A percentile compares a stretch with the other conserved stretches of the same genome.
Conservation (phyloP, 2,888 invertebrate genomes). For the Tetrapedia diversipes region DNA sequence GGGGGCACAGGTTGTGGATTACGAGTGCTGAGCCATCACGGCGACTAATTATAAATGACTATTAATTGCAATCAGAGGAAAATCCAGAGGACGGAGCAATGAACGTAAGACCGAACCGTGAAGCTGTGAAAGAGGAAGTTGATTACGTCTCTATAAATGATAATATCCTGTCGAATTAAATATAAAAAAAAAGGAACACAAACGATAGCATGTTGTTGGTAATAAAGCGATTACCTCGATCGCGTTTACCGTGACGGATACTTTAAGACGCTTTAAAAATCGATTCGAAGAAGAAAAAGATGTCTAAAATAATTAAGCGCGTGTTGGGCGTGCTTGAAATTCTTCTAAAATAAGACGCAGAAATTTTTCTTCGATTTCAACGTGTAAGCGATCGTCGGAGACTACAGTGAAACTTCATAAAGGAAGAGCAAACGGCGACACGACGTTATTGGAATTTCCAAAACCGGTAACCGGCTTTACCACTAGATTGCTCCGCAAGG, state of each 20-base stretch:
- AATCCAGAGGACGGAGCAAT: conserved; percentile 40
- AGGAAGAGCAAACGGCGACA: conserved; percentile 59
- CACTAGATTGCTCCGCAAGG: conserved; percentile 82
- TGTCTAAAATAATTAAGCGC: not conserved
- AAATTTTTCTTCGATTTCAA: conserved; percentile 14
- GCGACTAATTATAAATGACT: conserved; percentile 69
- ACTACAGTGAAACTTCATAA: conserved; percentile 48
- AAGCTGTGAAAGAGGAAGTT: conserved; percentile 45
- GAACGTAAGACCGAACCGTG: conserved; percentile 44
- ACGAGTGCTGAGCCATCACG: conserved; percentile 60
- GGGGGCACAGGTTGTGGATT: conserved; percentile 58
- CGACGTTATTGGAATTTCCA: conserved; percentile 75
- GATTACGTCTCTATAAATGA: conserved; percentile 46
- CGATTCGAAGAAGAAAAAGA: no score
- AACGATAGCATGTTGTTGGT: not conserved
- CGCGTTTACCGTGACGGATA: no score
- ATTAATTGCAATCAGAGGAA: conserved; percentile 72
- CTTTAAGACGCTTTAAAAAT: no score
- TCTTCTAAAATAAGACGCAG: not conserved
- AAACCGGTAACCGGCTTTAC: conserved; percentile 82
- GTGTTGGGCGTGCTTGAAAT: not conserved
- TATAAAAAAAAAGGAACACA: conserved; percentile 26
- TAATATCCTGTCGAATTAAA: conserved; percentile 50
- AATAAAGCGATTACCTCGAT: not conserved
- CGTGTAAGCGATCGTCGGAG: conserved; percentile 49